Conservation (phyloP, 2,797 vertebrate species). For the Pterois miles region DNA sequence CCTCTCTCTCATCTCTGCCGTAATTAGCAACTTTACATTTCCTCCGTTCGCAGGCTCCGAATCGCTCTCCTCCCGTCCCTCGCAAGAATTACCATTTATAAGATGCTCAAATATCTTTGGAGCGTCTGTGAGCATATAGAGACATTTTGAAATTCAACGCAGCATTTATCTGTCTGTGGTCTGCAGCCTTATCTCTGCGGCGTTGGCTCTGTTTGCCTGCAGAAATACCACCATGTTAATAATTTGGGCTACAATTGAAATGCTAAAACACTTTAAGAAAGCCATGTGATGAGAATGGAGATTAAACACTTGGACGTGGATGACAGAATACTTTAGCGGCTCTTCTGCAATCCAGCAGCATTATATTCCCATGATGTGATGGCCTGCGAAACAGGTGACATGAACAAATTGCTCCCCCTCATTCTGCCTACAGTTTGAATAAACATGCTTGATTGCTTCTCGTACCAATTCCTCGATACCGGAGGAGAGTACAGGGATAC, state of each 20-base stretch:
- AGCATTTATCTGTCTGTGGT: conserved; percentile 42
- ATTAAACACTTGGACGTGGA: conserved; percentile 30
- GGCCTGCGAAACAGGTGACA: conserved; percentile 1
- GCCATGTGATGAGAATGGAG: conserved; percentile 25
- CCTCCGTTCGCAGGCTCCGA: not conserved
- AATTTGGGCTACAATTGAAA: conserved; percentile 47
- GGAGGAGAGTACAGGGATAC: not conserved
- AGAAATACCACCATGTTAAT: conserved; percentile 60
- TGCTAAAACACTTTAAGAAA: conserved; percentile 34
- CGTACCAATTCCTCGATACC: conserved; percentile 8
- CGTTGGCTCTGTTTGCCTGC: conserved; percentile 48
- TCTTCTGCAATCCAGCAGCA: conserved; percentile 8
- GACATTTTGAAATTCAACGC: conserved; percentile 51
- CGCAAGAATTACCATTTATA: conserved; percentile 49
- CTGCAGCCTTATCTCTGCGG: conserved; percentile 49
- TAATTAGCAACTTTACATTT: conserved; percentile 58
- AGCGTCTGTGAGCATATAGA: conserved; percentile 40
- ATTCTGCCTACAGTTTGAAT: conserved; percentile 12
- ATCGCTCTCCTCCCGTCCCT: conserved; percentile 1
- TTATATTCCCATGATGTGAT: conserved; percentile 3
- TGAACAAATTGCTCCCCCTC: conserved; percentile 8
- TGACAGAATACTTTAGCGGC: conserved; percentile 7
- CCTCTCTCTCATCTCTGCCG: conserved; percentile 22
- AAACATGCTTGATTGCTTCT: conserved; percentile 5
- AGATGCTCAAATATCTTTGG: conserved; percentile 53